A percentile compares a stretch with the other conserved stretches of the same genome.
Evolutionary conservation across 64 coral and sea anemone genomes (phyloP).

Genomic region (Montipora sp.): DNA sequence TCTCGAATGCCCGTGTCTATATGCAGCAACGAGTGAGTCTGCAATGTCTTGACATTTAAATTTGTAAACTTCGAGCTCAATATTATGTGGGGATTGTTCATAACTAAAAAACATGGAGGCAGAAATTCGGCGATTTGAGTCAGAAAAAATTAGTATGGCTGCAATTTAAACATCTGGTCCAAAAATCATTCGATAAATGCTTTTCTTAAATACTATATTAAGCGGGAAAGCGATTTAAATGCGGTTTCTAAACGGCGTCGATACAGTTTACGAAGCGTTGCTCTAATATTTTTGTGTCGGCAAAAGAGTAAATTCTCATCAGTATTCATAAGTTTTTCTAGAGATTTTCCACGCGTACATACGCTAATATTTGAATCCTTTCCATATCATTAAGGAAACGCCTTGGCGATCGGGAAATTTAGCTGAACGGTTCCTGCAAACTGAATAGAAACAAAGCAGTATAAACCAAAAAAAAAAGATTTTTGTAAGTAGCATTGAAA

Average conservation of each 20-base stretch:
- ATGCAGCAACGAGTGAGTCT: constrained; percentile 92
- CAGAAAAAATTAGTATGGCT: neutral
- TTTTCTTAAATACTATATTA: constrained; percentile 7
- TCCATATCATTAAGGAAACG: neutral
- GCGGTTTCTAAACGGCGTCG: constrained; percentile 6
- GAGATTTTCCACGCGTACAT: neutral
- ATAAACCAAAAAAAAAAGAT: neutral
- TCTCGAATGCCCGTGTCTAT: constrained; percentile 91
- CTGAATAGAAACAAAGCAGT: constrained; percentile 21
- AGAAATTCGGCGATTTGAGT: neutral
- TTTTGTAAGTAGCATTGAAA: no score
- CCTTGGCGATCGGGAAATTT: neutral
- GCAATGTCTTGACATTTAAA: constrained; percentile 22
- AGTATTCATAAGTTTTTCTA: neutral
- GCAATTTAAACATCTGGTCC: neutral
- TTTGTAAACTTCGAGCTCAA: constrained; percentile 23
- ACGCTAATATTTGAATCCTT: neutral
- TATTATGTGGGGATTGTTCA: neutral
- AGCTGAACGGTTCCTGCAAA: neutral
- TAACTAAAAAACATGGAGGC: neutral
- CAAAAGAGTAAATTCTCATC: neutral
- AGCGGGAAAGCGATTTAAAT: neutral
- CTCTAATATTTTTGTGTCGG: neutral
- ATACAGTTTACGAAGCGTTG: neutral
- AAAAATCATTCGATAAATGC: neutral